Percentiles rank a stretch among this genome's conserved stretches.
These are phyloP conservation scores for Enteromius mattozi DNA, from an alignment of 2,797 vertebrate genomes.

Conservation along the genomic window DNA sequence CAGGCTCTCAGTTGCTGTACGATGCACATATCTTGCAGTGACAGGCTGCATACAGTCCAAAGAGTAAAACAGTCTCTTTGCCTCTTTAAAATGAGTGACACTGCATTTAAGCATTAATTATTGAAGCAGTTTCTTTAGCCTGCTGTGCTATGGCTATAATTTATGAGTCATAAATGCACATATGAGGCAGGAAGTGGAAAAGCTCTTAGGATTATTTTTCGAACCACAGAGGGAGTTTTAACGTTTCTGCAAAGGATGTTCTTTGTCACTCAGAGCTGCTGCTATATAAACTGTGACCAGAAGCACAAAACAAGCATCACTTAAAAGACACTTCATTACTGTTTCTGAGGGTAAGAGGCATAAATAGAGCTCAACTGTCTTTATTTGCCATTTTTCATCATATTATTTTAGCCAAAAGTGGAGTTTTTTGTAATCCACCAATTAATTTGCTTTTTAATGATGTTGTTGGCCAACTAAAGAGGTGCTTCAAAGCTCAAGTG, in stretches of 20 bases:
- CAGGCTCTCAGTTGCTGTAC: background rate
- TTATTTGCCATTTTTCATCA: constrained; percentile 31
- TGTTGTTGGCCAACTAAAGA: constrained; percentile 50
- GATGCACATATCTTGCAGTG: background rate
- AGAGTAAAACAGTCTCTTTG: constrained; percentile 25
- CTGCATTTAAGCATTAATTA: constrained; percentile 75
- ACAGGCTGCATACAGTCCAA: background rate
- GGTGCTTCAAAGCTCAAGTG: constrained; percentile 55
- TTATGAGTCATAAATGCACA: constrained; percentile 72
- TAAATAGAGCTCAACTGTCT: constrained; percentile 45
- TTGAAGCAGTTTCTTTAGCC: constrained; percentile 73
- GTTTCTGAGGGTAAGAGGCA: constrained; percentile 45
- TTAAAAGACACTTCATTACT: constrained; percentile 45
- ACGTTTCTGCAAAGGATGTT: constrained; percentile 11
- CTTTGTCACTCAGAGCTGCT: background rate
- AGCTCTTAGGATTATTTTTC: constrained; percentile 51
- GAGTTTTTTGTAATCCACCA: constrained; percentile 48
- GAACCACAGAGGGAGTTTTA: constrained; percentile 31
- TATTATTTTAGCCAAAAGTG: constrained; percentile 43
- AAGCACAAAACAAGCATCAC: constrained; percentile 18
- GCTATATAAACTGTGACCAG: constrained; percentile 26
- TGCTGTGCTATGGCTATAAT: constrained; percentile 71
- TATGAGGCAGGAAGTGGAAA: constrained; percentile 55
- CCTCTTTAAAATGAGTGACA: constrained; percentile 63
- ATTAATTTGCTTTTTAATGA: constrained; percentile 57